phyloP scores from a whole-genome alignment of 2,113 vertebrate species.

The Cebidichthys violaceus region DNA sequence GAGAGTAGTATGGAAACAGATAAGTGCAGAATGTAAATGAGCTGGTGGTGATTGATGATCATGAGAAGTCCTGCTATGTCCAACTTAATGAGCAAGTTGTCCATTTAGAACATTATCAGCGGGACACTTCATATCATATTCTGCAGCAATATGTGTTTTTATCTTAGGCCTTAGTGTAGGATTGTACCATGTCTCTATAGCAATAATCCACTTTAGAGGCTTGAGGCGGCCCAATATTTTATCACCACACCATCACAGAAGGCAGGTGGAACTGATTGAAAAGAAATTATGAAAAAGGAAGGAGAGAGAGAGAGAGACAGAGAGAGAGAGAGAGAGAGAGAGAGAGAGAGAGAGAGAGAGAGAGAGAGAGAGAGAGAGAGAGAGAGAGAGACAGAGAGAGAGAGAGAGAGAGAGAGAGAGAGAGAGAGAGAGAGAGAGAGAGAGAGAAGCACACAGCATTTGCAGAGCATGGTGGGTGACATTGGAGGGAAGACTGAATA shows the following conservation, averaged over 20 bases:
- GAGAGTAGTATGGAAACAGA: constrained; percentile 9
- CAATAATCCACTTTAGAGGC: constrained; percentile 70
- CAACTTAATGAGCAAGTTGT: neutral
- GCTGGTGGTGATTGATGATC: constrained; percentile 1
- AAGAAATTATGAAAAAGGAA: constrained; percentile 79
- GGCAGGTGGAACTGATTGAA: constrained; percentile 81
- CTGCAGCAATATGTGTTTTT: constrained; percentile 22
- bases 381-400: neutral
- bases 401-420: constrained; percentile 14
- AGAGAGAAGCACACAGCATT: constrained; percentile 58
- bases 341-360: neutral
- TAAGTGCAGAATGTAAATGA: neutral
- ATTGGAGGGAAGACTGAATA: constrained; percentile 70
- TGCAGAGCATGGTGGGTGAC: constrained; percentile 66
- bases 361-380: constrained; percentile 24
- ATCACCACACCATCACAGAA: constrained; percentile 67
- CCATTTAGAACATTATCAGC: neutral
- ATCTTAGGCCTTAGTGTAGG: constrained; percentile 42
- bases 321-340: constrained; percentile 16
- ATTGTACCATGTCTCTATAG: constrained; percentile 61
- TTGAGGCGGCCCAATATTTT: constrained; percentile 64
- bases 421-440: neutral
- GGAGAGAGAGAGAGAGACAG: neutral
- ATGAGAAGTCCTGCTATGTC: neutral
- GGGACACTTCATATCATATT: neutral